phyloP scores from a whole-genome alignment of 1,140 invertebrate species.

The Drosophila trapezifrons region DNA sequence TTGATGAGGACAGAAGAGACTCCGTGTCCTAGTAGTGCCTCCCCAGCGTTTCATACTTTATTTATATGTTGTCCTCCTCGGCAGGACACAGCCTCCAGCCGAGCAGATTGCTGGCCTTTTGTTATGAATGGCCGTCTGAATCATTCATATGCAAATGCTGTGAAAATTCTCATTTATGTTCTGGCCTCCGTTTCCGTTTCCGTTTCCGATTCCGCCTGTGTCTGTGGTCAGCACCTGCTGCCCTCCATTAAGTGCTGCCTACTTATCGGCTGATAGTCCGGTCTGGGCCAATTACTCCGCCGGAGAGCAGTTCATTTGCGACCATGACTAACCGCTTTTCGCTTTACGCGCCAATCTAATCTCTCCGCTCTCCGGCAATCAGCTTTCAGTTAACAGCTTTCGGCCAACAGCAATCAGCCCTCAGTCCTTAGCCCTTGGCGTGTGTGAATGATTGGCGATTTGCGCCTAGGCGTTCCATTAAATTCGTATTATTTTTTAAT shows the following conservation, averaged over 20 bases:
- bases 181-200: too few relatives aligned
- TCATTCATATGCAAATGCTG: slow-evolving; percentile 78
- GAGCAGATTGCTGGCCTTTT: slow-evolving; percentile 23
- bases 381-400: neutral
- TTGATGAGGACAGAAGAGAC: too few relatives aligned
- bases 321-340: slow-evolving; percentile 51
- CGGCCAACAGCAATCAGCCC: neutral
- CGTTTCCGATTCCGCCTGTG: neutral
- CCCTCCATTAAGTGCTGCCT: slow-evolving; percentile 31
- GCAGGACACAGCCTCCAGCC: slow-evolving; percentile 1
- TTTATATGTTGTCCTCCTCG: slow-evolving; percentile 33
- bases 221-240: slow-evolving; percentile 27
- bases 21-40: too few relatives aligned
- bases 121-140: slow-evolving; percentile 56
- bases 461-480: slow-evolving; percentile 24
- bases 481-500: slow-evolving; percentile 48
- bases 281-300: slow-evolving; percentile 8
- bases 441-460: slow-evolving; percentile 41
- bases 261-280: slow-evolving; percentile 40
- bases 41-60: slow-evolving; percentile 48
- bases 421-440: neutral
- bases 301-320: slow-evolving; percentile 37
- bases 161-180: slow-evolving; percentile 64
- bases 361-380: slow-evolving; percentile 14
- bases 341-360: slow-evolving; percentile 53